A percentile compares a stretch with the other conserved stretches of the same genome.
Evolutionary conservation across 2,888 invertebrate genomes (phyloP).

Genomic region (Piscicola geometra): DNA sequence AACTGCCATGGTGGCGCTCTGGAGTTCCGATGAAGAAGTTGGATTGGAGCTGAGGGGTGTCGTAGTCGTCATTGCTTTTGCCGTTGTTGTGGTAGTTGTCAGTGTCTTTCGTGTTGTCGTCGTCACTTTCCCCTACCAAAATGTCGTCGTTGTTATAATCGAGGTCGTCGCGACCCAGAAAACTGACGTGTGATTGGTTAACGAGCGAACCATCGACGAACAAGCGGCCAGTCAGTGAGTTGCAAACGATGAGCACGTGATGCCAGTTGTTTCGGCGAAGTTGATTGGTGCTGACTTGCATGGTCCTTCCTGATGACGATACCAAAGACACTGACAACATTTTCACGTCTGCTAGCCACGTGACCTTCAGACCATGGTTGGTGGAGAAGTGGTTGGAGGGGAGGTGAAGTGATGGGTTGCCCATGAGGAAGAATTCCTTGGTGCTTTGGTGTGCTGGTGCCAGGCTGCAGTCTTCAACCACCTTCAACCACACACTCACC

Average conservation of each 20-base stretch:
- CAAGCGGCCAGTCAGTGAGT: not conserved
- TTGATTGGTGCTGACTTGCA: not conserved
- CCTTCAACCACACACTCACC: conserved; percentile 17
- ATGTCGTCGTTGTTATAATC: not conserved
- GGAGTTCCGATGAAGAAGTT: conserved; percentile 16
- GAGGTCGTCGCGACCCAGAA: not conserved
- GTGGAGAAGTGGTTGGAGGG: not conserved
- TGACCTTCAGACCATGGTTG: conserved; percentile 1
- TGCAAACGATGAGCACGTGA: conserved; percentile 27
- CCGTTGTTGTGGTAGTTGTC: not conserved
- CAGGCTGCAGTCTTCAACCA: conserved; percentile 8
- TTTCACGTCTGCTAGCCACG: conserved; percentile 5
- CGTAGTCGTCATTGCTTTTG: not conserved
- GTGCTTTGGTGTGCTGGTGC: not conserved
- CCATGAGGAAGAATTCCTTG: not conserved
- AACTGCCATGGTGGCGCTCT: too few relatives aligned
- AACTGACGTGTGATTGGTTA: not conserved
- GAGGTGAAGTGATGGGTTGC: not conserved
- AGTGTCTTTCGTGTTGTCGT: not conserved
- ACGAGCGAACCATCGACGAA: conserved; percentile 16
- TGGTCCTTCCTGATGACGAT: not conserved
- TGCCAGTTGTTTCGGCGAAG: conserved; percentile 13
- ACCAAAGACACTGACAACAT: not conserved
- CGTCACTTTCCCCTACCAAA: not conserved
- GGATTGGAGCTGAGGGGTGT: not conserved